Conservation (phyloP, 2,797 vertebrate genomes). For the Mormyrops attenuatus region DNA sequence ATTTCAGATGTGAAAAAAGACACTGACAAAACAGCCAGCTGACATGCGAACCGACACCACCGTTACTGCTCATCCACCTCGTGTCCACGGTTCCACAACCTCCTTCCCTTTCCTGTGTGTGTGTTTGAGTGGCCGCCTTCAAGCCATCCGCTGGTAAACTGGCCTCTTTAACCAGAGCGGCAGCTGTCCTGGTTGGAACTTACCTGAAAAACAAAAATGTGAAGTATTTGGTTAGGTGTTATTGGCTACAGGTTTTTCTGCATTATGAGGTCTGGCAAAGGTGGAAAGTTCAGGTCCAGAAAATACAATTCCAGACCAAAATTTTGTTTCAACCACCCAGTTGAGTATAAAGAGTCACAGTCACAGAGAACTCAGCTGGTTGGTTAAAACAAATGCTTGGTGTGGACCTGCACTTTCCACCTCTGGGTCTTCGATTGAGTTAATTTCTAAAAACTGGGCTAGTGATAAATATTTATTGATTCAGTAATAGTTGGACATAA, state of each 20-base stretch:
- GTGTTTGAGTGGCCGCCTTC: background rate
- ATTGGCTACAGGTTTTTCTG: background rate
- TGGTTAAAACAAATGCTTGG: background rate
- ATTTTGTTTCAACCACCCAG: background rate
- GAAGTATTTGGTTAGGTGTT: background rate
- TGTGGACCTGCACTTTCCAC: background rate
- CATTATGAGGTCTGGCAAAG: background rate
- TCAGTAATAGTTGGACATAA: background rate
- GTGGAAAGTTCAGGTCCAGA: background rate
- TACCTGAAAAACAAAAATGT: slow-evolving; percentile 8
- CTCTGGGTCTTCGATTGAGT: background rate
- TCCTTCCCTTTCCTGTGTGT: background rate
- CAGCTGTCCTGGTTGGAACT: background rate
- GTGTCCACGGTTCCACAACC: background rate
- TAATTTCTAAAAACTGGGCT: background rate
- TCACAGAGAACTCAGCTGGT: background rate
- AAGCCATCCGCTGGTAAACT: background rate
- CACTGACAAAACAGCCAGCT: background rate
- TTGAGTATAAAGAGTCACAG: background rate
- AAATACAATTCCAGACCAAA: background rate
- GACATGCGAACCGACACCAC: background rate
- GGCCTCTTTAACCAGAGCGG: too few relatives aligned
- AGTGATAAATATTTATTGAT: background rate
- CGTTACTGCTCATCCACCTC: background rate
- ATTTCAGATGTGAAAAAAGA: background rate